Conservation (phyloP, 2,888 invertebrate genomes). For the Drosophila falleni region DNA sequence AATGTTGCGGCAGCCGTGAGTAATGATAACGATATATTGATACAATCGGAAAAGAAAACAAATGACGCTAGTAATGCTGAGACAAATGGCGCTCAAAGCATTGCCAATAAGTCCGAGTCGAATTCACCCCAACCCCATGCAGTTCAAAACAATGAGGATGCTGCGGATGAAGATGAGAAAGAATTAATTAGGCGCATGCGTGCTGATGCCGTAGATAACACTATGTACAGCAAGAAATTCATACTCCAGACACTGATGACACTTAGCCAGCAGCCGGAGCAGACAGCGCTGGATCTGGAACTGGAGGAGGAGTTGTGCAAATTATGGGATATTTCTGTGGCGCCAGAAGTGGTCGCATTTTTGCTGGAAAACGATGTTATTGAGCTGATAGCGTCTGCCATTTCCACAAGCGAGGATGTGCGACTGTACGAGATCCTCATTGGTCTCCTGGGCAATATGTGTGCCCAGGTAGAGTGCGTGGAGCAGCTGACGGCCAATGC, state of each 20-base stretch:
- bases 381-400: slow-evolving; percentile 86
- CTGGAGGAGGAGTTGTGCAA: slow-evolving; percentile 91
- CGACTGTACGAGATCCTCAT: slow-evolving; percentile 92
- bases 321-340: slow-evolving; percentile 94
- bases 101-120: slow-evolving; percentile 37
- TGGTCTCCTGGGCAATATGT: slow-evolving; percentile 94
- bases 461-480: slow-evolving; percentile 88
- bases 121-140: slow-evolving; percentile 53
- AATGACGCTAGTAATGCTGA: slow-evolving; percentile 20
- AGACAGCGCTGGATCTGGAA: slow-evolving; percentile 82
- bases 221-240: slow-evolving; percentile 92
- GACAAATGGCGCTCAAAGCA: slow-evolving; percentile 36
- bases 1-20: slow-evolving; percentile 26
- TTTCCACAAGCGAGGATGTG: slow-evolving; percentile 88
- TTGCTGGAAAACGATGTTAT: slow-evolving; percentile 89
- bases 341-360: slow-evolving; percentile 90
- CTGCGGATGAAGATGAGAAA: slow-evolving; percentile 65
- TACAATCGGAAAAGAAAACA: slow-evolving; percentile 23
- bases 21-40: slow-evolving; percentile 34
- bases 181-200: slow-evolving; percentile 85
- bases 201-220: slow-evolving; percentile 93
- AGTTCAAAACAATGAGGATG: slow-evolving; percentile 53
- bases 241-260: slow-evolving; percentile 90
- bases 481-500: slow-evolving; percentile 87
- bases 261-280: slow-evolving; percentile 83